Evolutionary conservation across 2,113 vertebrate genomes (phyloP).

Genomic region (Heterochromis multidens): DNA sequence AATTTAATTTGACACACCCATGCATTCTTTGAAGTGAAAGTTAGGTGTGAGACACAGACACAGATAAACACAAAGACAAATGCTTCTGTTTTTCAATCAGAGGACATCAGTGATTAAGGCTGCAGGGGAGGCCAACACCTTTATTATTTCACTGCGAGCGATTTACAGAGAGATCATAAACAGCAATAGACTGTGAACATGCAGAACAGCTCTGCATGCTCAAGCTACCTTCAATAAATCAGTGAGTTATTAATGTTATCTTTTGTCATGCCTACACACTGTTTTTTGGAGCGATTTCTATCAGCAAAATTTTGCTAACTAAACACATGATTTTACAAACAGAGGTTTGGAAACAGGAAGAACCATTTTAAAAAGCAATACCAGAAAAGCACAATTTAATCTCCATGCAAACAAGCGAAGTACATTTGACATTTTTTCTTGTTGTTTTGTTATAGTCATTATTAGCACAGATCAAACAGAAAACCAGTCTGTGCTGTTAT

Average conservation of each 20-base stretch:
- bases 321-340: background rate
- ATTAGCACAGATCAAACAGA: background rate
- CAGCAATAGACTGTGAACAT: background rate
- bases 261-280: background rate
- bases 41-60: background rate
- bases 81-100: background rate
- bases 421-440: background rate
- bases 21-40: background rate
- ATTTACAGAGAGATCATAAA: background rate
- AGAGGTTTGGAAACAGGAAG: background rate
- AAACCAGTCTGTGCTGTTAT: background rate
- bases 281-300: background rate
- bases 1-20: background rate
- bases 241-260: background rate
- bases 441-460: background rate
- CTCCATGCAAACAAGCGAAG: background rate
- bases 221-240: background rate
- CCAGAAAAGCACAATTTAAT: background rate
- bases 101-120: background rate
- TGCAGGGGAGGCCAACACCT: background rate
- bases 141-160: background rate
- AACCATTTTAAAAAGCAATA: background rate
- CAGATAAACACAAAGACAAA: background rate
- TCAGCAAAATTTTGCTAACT: background rate
- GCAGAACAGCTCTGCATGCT: background rate